Base-by-base conservation (phyloP, 1,140 invertebrate species). In the Ooceraea biroi region DNA sequence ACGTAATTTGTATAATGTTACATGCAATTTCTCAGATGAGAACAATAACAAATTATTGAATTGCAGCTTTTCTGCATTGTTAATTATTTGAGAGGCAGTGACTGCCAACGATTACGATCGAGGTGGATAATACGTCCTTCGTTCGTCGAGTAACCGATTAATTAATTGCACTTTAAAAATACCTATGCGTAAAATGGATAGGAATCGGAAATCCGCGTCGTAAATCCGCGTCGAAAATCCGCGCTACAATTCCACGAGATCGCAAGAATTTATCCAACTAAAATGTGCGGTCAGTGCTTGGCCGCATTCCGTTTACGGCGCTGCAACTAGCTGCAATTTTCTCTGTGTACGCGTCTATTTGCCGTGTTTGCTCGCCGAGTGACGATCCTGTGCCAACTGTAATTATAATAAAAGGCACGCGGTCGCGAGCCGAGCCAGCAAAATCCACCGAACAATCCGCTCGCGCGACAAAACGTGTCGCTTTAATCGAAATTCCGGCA, bases 401-500 rank as follows among this genome's bases (percentile, higher is more conserved):
- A 69, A 71, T 80, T 71, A 80, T 46, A 80, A 80, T 80, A 80
- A 80, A 58, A 71, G 36, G 22, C 30, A 25, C 36, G 22, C 22
- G 17, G 27, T 14, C 22, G 61, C 46, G 17, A 41, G 12, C 22
- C 52, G 36, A 63, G 19, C 30, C 50, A 50, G n/a, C 19, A 14
- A 66, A 52, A 22, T 66, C 41, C 8, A 22, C 19, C 71, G 17
- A 55, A 12, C 41, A 63, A 80, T 80, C 69, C 10, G 17, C 3
- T 3, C 63, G 66, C 19, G 11, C 76, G 50, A 80, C 22, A 57
- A 80, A 78, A 74, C 44, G 44, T 73, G 80, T 76, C 58, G 58
- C 57, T 74, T 82, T 74, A 82, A 76, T 82, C 69, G 69, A 71
- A 52, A 61, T 82, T 76, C 69, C 57, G 46, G 44, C 55, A 61